A percentile compares a stretch with the other conserved stretches of the same genome.
These are phyloP conservation scores for Papilio gigon DNA, from an alignment of 2,888 invertebrate species.

Conservation along the genomic window DNA sequence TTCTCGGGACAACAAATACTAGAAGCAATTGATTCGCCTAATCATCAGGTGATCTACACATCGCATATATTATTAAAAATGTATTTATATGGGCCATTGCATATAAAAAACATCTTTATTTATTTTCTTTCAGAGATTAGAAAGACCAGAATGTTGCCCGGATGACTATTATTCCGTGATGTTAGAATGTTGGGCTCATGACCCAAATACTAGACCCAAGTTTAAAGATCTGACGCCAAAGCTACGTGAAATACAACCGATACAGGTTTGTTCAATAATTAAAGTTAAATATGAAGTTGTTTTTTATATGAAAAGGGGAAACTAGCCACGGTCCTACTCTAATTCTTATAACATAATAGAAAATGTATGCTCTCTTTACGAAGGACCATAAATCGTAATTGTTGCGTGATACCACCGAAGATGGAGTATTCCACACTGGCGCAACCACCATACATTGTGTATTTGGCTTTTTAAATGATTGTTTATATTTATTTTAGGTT, in stretches of 20 bases:
- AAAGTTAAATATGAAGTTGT: too few relatives aligned
- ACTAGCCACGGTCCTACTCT: too few relatives aligned
- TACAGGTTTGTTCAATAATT: conserved; percentile 82
- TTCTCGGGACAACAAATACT: conserved; percentile 96
- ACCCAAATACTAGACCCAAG: conserved; percentile 92
- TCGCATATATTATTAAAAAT: not conserved
- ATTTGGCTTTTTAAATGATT: too few relatives aligned
- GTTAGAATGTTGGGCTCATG: conserved; percentile 98
- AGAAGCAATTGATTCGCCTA: conserved; percentile 96
- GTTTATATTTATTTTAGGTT: conserved; percentile 71
- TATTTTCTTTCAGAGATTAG: conserved; percentile 85
- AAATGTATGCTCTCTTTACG: too few relatives aligned
- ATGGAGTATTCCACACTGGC: too few relatives aligned
- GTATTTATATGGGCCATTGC: too few relatives aligned
- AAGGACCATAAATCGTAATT: too few relatives aligned
- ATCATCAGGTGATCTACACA: conserved; percentile 86
- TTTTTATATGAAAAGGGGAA: too few relatives aligned
- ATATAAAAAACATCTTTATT: not conserved
- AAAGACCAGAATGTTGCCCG: conserved; percentile 97
- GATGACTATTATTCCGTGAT: conserved; percentile 95
- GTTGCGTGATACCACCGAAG: too few relatives aligned
- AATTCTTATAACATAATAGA: too few relatives aligned
- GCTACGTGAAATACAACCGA: conserved; percentile 93
- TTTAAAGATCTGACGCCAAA: conserved; percentile 92
- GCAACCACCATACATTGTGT: too few relatives aligned